Base-by-base conservation (phyloP, 2,113 vertebrate species). In the Prolemur simus region DNA sequence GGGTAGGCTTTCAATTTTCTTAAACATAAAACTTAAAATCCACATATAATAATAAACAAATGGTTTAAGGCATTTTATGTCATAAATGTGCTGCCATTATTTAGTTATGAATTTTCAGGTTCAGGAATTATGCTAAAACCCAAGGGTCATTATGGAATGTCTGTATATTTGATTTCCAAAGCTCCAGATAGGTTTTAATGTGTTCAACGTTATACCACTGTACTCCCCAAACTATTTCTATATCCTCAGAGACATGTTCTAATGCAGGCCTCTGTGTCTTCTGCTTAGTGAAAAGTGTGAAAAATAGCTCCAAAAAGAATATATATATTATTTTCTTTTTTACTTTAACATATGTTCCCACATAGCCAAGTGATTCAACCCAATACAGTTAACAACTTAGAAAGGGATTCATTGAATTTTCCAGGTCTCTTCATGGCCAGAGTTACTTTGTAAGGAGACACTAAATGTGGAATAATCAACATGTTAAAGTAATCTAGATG, bases 401-500 rank as follows among this genome's bases (percentile, higher is more conserved):
- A 92, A 97, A 96, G 81, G 87, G 95, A 96, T 95, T 95, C 96
- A 96, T 91, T 98, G 94, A 95, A 94, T 90, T 97, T 97, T 95
- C 90, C 76, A 96, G 85, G 92, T 92, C 76, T 92, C 84, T 96
- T 96, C 95, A 84, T 90, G 71, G 89, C 74, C 89, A 87, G 74
- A 73, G 60, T 95, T 93, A 87, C 93, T 66, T 95, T 97, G 93
- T 95, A 97, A 97, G 85, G 96, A 92, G 96, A 98, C 66, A 84
- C 76, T 95, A 92, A 97, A 96, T 88, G 87, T 94, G 96, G 91
- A 97, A 96, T 97, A 98, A 97, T 98, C 98, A 96, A 98, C 97
- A 97, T 98, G 96, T 97, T 98, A 96, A 98, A 98, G 97, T 97
- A 97, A 97, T 98, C 97, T 96, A 58, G 96, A 98, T 98, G 97